Evolutionary conservation across 2,797 vertebrate genomes (phyloP), one percentile per base, ranked within the genome.

Genomic region (Tokudaia tokunoshimensis): DNA sequence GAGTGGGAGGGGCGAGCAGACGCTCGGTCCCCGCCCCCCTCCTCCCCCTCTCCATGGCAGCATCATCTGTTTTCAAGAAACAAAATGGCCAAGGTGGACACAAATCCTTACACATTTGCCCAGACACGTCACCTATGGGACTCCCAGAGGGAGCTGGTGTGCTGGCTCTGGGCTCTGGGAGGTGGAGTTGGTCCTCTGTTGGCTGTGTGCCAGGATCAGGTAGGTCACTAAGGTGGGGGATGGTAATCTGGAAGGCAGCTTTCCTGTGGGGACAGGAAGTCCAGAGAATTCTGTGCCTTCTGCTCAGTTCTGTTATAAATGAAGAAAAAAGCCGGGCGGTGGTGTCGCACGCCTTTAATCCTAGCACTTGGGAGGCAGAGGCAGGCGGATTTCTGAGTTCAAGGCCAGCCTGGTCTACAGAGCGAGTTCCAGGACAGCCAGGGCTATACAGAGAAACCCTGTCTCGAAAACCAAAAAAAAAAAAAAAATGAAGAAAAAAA

Each of bases 21-120:
- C 57, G 6, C 24, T 41, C 3, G 0, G 76, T 24, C n/a, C 31
- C 14, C 4, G 2, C 37, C 17, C 70, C 1, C 1, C n/a, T 17
- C 70, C n/a, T 1, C 0, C 7, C 52, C 52, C 52, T n/a, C 70
- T 19, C 63, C 1, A 26, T 13, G 37, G 6, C 22, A 82, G 44
- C 59, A 4, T 3, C 75, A 61, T 44, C n/a, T 20, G 6, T 74
- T 80, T 14, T 57, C 55, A 26, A 67, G 29, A 81, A 92, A 19
- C n/a, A 24, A 74, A n/a, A 10, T 5, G 14, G 26, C 3, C 59
- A 55, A 20, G 13, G 72, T 29, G 52, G n/a, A 59, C 67, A 72
- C 31, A 55, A 37, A 65, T 55, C 50, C 50, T 55, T 41, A 72
- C n/a, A 31, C 13, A 20, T 88, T 44, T 87, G 15, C 31, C 50